Evolutionary conservation across 2,113 vertebrate genomes (phyloP), one percentile per base, ranked within the genome.

Genomic region (Perognathus longimembris): DNA sequence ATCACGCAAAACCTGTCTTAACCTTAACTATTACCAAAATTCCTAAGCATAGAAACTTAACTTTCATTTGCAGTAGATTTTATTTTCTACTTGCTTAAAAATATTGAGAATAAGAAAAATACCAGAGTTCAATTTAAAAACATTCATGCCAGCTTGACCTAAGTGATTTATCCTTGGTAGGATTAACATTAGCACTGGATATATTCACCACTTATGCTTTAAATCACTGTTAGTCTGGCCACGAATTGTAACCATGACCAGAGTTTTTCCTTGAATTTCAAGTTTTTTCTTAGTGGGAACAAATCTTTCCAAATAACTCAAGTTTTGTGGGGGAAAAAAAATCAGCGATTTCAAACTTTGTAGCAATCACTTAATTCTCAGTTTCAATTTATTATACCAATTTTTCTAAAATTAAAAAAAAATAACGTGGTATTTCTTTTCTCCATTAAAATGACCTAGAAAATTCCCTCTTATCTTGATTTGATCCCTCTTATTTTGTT

Each of bases 391-490:
- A 50, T 64, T 61, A 50, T 1, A 87, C 1, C 6, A 74, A 73
- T 64, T 87, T 77, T 28, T 92, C 92, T 92, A 89, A 90, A 90
- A 90, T 42, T 90, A 85, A 92, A 78, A 26, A n/a, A 79, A 36
- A 89, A n/a, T 59, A 83, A 71, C 36, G 59, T 42, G 38, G 75
- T 40, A 93, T 76, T n/a, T 89, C 85, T 24, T 93, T 89, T 92
- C 89, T 95, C 73, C 54, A 34, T 88, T 71, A 92, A 92, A 89
- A 94, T 96, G 94, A 94, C 91, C 96, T 96, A 92, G 94, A 89
- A 74, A 95, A 85, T 82, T 93, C 92, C 92, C 96, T 97, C 84
- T 95, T 93, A 95, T 96, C 87, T 97, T 45, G 45, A 45, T 96
- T 96, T 94, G 94, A 86, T 94, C 80, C 94, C 95, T 45, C 45